Evolutionary conservation across 2,113 vertebrate genomes (phyloP), one percentile per base, ranked within the genome.

Genomic region (Hiodon alosoides): DNA sequence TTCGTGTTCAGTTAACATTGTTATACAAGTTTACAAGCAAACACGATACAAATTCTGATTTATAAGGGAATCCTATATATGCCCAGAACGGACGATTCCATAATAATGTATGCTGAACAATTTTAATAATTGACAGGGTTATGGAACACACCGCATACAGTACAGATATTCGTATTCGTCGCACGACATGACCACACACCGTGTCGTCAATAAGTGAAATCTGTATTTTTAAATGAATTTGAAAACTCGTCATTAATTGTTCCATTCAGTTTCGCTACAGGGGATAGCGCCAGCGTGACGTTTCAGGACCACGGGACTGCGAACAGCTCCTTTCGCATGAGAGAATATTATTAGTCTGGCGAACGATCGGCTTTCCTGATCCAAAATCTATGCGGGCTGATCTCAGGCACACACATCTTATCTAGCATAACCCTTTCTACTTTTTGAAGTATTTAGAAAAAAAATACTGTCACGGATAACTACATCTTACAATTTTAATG

Each of bases 221-320:
- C 6, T 13, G 31, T 58, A 57, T 51, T 72, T 73, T 64, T 17
- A 73, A 65, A 31, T 31, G 31, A 31, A 31, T 31, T 31, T 66
- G 47, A 55, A 13, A 55, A 7, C 52, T 8, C n/a, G 7, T 5
- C 6, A 55, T 55, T 17, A 51, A 14, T 46, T 48, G 53, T 70
- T 46, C n/a, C 52, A 9, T 5, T 31, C 6, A 9, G 61, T 62
- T 14, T 9, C 13, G n/a, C 47, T 16, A 14, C 8, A 69, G 52
- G n/a, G 7, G n/a, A 16, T 5, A 16, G 52, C 47, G 31, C 13
- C 16, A 17, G 77, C 76, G 57, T 71, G 53, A 59, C 80, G 77
- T 68, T 89, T 88, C 87, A 89, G 88, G 78, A 88, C 86, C 86
- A 69, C 17, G 51, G 52, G 17, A 60, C 69, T 52, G 70, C 79